Percentiles rank a stretch among this genome's conserved stretches.
Conservation (phyloP, 37 sponge, comb jelly and placozoan species). For the Ianthella basta region DNA sequence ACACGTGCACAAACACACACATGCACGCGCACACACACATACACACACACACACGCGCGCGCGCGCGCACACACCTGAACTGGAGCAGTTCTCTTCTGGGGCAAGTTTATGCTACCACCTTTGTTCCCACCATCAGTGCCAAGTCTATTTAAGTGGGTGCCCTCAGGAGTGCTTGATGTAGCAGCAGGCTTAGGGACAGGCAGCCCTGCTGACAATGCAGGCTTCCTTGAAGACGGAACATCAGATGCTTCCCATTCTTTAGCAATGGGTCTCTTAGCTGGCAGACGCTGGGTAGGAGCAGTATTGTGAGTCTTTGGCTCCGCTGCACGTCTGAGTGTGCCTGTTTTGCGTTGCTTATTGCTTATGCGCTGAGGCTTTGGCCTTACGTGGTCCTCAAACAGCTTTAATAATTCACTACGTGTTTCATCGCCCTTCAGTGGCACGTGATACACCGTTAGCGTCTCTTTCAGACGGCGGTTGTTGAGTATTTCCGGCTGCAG, state of each 20-base stretch:
- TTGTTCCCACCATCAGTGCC: constrained; percentile 17
- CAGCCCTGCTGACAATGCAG: too few species aligned
- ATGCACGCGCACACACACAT: neutral
- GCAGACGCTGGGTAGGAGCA: too few species aligned
- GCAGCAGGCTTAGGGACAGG: constrained; percentile 73
- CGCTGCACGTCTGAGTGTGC: too few species aligned
- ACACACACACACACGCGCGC: constrained; percentile 21
- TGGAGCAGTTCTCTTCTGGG: neutral
- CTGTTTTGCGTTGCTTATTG: too few species aligned
- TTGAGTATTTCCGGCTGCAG: constrained; percentile 58
- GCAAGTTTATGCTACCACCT: neutral
- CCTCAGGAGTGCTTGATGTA: constrained; percentile 86
- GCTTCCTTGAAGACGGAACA: too few species aligned
- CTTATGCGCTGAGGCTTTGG: constrained; percentile 63
- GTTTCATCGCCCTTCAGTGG: constrained; percentile 31
- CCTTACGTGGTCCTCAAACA: constrained; percentile 58
- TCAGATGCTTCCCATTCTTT: too few species aligned
- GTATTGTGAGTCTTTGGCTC: too few species aligned
- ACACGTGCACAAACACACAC: neutral
- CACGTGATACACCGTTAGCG: constrained; percentile 39
- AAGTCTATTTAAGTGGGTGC: constrained; percentile 94
- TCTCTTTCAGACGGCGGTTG: constrained; percentile 3
- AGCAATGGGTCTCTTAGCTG: too few species aligned
- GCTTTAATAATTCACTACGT: constrained; percentile 51
- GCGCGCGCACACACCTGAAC: constrained; percentile 1